Evolutionary conservation across 2,797 vertebrate species (phyloP), one percentile per base, ranked within the genome.

Genomic region (Epinephelus coioides): DNA sequence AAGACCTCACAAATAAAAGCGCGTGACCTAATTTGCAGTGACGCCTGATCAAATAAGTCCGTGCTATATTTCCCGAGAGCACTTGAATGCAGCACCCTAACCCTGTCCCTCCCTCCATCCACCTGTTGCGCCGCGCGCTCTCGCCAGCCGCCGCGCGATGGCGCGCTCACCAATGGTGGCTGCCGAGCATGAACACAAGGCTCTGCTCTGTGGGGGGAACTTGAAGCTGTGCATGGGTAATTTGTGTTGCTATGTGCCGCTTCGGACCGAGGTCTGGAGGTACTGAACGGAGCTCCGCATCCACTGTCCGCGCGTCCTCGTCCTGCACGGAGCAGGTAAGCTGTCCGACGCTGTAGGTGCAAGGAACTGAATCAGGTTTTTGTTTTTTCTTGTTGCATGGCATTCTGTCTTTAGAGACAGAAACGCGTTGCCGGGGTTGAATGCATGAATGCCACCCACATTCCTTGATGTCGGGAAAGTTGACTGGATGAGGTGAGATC

Each of bases 381-480:
- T 27, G 5, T 34, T 23, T 38, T 46, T 46, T 69, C 44, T 72
- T 74, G 71, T 64, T 79, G 69, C 78, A 57, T 50, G 27, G 21
- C 49, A 57, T 19, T 73, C 43, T 79, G 65, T 75, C 76, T 69
- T 15, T 70, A 53, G 38, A 60, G 27, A 49, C 62, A 43, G 23
- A 51, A 69, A 73, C 73, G 63, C 79, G 76, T 71, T 73, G 74
- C 57, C 47, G 23, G 65, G 67, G n/a, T 49, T 30, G 67, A 54
- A 79, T 57, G 46, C 72, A 44, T 30, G 67, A 69, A 78, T 83
- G 54, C 79, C 79, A 55, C 44, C 71, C 65, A 72, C 86, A 77
- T 89, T 90, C 84, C 78, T 69, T 53, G 75, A 86, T 88, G 84
- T 89, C 60, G 69, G 78, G 78, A 92, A 94, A 94, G 91, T 92